These are phyloP conservation scores for Chaetops frenatus DNA, from an alignment of 2,113 vertebrate genomes.

Conservation along the genomic window DNA sequence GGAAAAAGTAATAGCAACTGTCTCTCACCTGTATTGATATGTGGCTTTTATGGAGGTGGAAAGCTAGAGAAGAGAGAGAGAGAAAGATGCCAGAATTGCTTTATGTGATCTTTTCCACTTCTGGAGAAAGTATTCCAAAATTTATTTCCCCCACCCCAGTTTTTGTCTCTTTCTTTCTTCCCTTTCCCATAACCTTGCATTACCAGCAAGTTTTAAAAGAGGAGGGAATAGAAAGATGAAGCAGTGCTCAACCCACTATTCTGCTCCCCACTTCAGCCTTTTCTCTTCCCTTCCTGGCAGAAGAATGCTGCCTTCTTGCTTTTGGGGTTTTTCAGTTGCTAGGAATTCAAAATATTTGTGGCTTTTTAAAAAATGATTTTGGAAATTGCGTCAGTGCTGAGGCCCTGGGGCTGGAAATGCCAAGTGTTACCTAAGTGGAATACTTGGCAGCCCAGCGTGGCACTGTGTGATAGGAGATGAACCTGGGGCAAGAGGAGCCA, in stretches of 20 bases:
- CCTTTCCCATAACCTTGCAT: not conserved
- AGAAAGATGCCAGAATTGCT: not conserved
- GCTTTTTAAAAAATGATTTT: conserved; percentile 40
- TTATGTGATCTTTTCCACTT: not conserved
- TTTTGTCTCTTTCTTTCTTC: not conserved
- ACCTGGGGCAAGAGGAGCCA: conserved; percentile 3
- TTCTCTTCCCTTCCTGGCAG: conserved; percentile 13
- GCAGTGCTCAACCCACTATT: not conserved
- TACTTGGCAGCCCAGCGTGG: not conserved
- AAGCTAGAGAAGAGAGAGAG: not conserved
- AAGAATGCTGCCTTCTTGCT: conserved; percentile 21
- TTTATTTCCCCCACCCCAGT: not conserved
- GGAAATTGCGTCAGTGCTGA: conserved; percentile 28
- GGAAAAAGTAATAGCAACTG: not conserved
- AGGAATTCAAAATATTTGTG: conserved; percentile 64
- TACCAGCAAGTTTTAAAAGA: not conserved
- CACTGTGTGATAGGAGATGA: conserved; percentile 6
- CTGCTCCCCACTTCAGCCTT: not conserved
- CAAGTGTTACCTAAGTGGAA: conserved; percentile 49
- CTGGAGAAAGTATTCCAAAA: not conserved
- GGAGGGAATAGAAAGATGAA: not conserved
- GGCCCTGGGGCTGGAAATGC: conserved; percentile 33
- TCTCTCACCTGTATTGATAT: not conserved
- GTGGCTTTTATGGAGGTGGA: not conserved
- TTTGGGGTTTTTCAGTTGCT: conserved; percentile 44